Conservation (phyloP, 1,140 invertebrate species). For the Dendrolimus kikuchii region DNA sequence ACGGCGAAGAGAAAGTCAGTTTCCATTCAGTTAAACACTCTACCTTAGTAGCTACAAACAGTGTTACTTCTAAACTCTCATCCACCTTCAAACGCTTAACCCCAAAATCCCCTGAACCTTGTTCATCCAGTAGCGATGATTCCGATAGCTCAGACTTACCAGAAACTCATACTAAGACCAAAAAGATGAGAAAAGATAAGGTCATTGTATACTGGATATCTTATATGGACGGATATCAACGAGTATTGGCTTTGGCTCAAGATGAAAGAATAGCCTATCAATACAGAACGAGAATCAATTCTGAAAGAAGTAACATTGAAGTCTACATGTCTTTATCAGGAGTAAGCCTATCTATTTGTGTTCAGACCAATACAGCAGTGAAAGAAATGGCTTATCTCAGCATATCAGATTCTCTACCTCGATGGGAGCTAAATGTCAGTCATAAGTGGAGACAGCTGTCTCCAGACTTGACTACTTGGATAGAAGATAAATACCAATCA, state of each 20-base stretch:
- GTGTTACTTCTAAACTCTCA: constrained; percentile 66
- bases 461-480: constrained; percentile 84
- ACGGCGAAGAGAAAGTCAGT: constrained; percentile 79
- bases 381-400: constrained; percentile 80
- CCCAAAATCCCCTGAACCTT: constrained; percentile 58
- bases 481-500: constrained; percentile 84
- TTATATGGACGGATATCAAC: constrained; percentile 82
- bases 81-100: constrained; percentile 65
- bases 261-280: constrained; percentile 82
- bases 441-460: constrained; percentile 85
- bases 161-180: constrained; percentile 40
- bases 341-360: constrained; percentile 79
- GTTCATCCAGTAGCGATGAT: constrained; percentile 70
- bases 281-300: constrained; percentile 79
- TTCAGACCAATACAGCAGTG: constrained; percentile 47
- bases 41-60: constrained; percentile 56
- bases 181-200: constrained; percentile 72
- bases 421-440: constrained; percentile 88
- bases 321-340: constrained; percentile 81
- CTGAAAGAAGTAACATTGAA: constrained; percentile 79
- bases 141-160: constrained; percentile 68
- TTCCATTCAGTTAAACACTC: constrained; percentile 76
- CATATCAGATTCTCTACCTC: constrained; percentile 78
- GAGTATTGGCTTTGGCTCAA: constrained; percentile 86
- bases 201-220: constrained; percentile 88